Evolutionary conservation across 2,797 vertebrate genomes (phyloP).

Genomic region (Paramormyrops hopkinsi): DNA sequence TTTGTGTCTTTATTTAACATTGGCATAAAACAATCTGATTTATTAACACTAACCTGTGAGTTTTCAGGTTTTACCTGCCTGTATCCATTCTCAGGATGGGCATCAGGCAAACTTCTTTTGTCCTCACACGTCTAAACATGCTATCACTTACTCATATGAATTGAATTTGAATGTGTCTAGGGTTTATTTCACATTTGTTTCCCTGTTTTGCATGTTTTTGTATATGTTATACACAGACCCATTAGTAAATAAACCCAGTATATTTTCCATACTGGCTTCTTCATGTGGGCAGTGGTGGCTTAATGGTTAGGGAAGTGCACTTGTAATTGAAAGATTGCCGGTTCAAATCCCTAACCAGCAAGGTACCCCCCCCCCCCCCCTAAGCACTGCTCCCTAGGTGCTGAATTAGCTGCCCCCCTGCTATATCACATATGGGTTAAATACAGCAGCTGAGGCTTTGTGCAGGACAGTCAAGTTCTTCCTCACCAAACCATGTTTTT

Average conservation of each 20-base stretch:
- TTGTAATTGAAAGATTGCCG: too few relatives aligned
- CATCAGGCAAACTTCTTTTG: background rate
- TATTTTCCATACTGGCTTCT: background rate
- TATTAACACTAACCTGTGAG: background rate
- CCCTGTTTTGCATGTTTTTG: background rate
- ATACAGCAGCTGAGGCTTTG: background rate
- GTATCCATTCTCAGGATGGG: background rate
- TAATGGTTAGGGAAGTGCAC: too few relatives aligned
- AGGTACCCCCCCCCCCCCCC: too few relatives aligned
- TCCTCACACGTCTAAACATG: background rate
- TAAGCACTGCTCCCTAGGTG: too few relatives aligned
- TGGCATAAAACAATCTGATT: background rate
- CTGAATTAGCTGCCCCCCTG: too few relatives aligned
- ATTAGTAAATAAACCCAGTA: background rate
- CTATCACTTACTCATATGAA: background rate
- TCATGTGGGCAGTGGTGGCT: background rate
- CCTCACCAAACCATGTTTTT: background rate
- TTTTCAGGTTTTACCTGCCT: background rate
- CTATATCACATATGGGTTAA: too few relatives aligned
- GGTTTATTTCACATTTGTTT: background rate
- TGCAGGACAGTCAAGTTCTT: background rate
- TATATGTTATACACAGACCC: background rate
- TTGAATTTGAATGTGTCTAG: background rate
- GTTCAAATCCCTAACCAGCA: too few relatives aligned
- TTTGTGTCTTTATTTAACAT: background rate